Base-by-base conservation (phyloP, 2,797 vertebrate genomes). In the Alca torda region DNA sequence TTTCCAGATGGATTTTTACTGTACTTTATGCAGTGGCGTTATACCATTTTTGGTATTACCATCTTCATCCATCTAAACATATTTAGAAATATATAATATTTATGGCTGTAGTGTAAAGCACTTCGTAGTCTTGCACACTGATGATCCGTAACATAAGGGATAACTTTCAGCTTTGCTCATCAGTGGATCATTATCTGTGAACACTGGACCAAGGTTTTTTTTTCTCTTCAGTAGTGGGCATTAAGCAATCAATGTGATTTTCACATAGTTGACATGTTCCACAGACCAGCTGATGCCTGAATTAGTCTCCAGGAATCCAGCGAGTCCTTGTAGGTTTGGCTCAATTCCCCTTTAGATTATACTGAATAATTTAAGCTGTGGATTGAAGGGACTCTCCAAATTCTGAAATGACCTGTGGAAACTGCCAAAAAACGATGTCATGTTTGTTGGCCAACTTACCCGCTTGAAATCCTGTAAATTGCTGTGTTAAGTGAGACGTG, bases 381-480 rank as follows among this genome's bases (percentile, higher is more conserved):
- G 46, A 73, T 81, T 65, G 89, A 82, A 91, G 31, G 21, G 76
- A 81, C 54, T 76, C 56, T 92, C 68, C 51, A 85, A 84, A 94
- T 76, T 92, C 82, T 53, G 76, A 81, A 91, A 69, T 64, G 82
- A 95, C 59, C 67, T 70, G 45, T 9, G 24, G 23, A 70, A 79
- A 65, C 39, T 92, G 91, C 76, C 76, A 91, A 91, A 88, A 97
- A 51, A 3, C 4, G 0, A 65, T 86, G 92, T 94, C 73, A 84
- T 39, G 54, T 57, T 96, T 61, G 51, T 68, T 92, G 94, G 87
- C 90, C 89, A 96, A 13, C 64, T 87, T 72, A 53, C 51, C 56
- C 68, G 31, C 18, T 54, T n/a, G 53, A 81, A 92, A 91, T 80
- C 69, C 81, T 87, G 90, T 54, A 85, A 96, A 97, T 88, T 95